Conservation (phyloP, 2,113 vertebrate genomes). For the Hydrolagus affinis region DNA sequence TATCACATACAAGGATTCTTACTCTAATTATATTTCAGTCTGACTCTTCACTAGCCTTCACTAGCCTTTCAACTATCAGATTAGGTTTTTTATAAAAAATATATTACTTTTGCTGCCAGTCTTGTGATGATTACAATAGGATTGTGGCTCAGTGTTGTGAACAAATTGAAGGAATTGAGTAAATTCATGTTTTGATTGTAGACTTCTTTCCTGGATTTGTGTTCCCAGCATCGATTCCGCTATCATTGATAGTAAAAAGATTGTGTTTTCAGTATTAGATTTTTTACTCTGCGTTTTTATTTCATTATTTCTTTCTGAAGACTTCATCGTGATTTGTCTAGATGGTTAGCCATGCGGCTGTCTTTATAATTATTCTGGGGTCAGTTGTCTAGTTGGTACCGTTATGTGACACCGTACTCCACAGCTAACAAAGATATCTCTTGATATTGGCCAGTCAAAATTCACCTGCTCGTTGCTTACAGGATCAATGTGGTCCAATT, state of each 20-base stretch:
- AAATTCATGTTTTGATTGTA: background rate
- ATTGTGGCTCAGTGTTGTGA: background rate
- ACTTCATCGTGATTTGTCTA: background rate
- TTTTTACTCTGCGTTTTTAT: conserved; percentile 13
- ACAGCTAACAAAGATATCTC: background rate
- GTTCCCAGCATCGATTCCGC: conserved; percentile 12
- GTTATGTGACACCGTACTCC: background rate
- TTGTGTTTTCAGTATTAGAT: conserved; percentile 3
- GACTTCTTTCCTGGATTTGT: conserved; percentile 16
- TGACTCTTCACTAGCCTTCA: background rate
- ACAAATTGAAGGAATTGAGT: conserved; percentile 4
- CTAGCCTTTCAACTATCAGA: background rate
- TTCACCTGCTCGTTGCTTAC: background rate
- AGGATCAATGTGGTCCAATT: too few species aligned
- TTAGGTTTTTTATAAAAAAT: background rate
- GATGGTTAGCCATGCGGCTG: background rate
- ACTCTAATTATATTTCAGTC: background rate
- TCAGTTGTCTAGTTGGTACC: background rate
- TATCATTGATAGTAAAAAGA: conserved; percentile 25
- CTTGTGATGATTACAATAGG: background rate
- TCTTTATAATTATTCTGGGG: background rate
- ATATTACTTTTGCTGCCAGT: background rate
- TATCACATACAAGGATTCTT: too few species aligned
- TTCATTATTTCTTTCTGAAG: conserved; percentile 13
- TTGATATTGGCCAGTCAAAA: background rate